phyloP scores from a whole-genome alignment of 2,113 vertebrate species.

The Ptyas mucosa region DNA sequence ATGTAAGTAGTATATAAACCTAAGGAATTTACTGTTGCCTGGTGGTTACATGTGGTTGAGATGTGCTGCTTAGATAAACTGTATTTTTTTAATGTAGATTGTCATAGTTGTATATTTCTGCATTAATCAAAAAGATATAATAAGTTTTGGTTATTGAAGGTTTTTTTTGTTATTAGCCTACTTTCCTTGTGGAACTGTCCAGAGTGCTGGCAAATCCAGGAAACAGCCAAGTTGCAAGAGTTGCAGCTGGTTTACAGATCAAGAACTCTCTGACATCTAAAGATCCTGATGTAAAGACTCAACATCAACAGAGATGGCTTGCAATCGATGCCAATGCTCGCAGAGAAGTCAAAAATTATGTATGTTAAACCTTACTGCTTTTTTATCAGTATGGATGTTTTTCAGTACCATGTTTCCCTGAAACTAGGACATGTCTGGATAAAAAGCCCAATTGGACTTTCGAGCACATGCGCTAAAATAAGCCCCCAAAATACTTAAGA shows the following conservation, averaged over 20 bases:
- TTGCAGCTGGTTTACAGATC: conserved; percentile 94
- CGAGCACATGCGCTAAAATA: too few species aligned
- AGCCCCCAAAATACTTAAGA: too few species aligned
- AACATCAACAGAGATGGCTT: conserved; percentile 95
- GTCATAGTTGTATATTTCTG: neutral
- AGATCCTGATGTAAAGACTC: conserved; percentile 92
- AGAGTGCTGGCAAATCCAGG: conserved; percentile 95
- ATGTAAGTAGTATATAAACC: neutral
- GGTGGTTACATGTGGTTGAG: neutral
- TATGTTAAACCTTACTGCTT: conserved; percentile 64
- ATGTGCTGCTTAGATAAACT: neutral
- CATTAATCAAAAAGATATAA: neutral
- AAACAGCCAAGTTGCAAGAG: conserved; percentile 96
- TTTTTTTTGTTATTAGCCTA: conserved; percentile 73
- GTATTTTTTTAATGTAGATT: neutral
- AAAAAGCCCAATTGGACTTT: too few species aligned
- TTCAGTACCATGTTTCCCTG: neutral
- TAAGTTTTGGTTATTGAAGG: neutral
- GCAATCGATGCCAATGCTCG: conserved; percentile 92
- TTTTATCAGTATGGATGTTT: neutral
- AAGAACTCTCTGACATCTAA: conserved; percentile 98
- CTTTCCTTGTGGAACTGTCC: conserved; percentile 96
- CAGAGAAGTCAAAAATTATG: conserved; percentile 93
- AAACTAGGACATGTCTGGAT: too few species aligned
- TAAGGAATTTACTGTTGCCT: neutral